These are phyloP conservation scores for Myrmecobius fasciatus DNA, from an alignment of 2,113 vertebrate genomes.

Conservation along the genomic window DNA sequence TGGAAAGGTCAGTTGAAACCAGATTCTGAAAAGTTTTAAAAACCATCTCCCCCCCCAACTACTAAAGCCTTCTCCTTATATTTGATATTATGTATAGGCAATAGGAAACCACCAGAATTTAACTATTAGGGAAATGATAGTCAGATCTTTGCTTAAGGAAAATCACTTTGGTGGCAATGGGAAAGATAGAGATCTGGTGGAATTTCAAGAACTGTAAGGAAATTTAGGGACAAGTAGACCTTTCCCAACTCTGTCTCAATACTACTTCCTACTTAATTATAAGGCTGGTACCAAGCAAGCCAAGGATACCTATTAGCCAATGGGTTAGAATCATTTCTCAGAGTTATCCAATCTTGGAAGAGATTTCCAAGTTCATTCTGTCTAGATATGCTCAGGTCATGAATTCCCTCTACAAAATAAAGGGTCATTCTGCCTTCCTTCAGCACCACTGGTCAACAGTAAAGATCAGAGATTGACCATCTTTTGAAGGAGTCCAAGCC, in stretches of 20 bases:
- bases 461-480: neutral
- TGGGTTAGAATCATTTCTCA: neutral
- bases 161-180: neutral
- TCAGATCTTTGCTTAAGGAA: neutral
- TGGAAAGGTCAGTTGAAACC: neutral
- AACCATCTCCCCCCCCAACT: neutral
- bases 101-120: neutral
- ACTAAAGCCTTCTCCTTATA: neutral
- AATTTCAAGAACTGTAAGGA: too few relatives aligned
- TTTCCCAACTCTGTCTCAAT: neutral
- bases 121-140: neutral
- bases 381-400: neutral
- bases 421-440: neutral
- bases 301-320: neutral
- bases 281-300: neutral
- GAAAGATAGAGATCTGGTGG: too few relatives aligned
- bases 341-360: neutral
- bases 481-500: neutral
- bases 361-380: neutral
- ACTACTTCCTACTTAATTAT: neutral
- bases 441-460: neutral
- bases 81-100: neutral
- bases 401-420: neutral
- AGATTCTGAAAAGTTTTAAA: neutral
- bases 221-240: too few relatives aligned